phyloP scores from a whole-genome alignment of 2,113 vertebrate species.

The Ondatra zibethicus region DNA sequence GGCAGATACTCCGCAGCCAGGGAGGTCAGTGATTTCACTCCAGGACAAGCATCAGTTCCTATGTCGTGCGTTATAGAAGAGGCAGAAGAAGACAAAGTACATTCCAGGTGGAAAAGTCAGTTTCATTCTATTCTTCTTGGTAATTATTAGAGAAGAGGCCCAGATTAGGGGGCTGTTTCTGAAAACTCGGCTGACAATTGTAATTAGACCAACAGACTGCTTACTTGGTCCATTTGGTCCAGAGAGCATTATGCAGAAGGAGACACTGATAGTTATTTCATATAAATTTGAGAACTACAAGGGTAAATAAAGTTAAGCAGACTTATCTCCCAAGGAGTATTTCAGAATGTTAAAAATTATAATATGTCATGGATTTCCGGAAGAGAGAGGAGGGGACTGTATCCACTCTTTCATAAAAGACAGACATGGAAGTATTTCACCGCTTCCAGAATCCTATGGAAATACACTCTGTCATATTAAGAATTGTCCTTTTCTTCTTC shows the following conservation, averaged over 20 bases:
- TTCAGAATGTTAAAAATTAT: background rate
- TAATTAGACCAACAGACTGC: background rate
- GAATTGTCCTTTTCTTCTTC: background rate
- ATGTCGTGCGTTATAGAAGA: background rate
- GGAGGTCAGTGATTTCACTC: background rate
- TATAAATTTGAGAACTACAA: background rate
- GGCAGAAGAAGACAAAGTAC: background rate
- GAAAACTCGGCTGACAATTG: background rate
- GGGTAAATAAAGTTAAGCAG: constrained; percentile 27
- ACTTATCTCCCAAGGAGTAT: background rate
- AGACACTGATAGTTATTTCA: background rate
- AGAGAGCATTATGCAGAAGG: background rate
- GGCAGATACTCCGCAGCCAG: background rate
- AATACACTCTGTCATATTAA: background rate
- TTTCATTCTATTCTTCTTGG: background rate
- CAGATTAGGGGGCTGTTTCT: background rate
- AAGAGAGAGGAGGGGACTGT: background rate
- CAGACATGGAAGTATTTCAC: background rate
- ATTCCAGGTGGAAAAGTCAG: background rate
- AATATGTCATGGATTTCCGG: background rate
- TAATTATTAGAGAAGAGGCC: background rate
- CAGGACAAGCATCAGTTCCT: background rate
- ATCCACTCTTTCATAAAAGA: background rate
- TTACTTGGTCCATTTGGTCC: background rate
- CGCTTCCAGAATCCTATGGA: background rate